phyloP scores from a whole-genome alignment of 1,140 invertebrate genomes.

The Leptopilina clavipes region DNA sequence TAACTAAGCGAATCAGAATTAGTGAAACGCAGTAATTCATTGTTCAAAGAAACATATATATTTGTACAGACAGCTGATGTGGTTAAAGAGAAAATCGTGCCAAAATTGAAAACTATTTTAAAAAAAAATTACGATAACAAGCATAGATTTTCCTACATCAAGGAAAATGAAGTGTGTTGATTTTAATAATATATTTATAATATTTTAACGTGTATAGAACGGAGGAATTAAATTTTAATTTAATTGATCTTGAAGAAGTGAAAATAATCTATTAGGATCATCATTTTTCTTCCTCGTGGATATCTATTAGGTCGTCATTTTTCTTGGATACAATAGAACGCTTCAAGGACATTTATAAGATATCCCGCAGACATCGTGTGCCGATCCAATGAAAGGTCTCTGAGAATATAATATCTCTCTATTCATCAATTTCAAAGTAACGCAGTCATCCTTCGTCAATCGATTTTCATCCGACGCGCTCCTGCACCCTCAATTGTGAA shows the following conservation, averaged over 20 bases:
- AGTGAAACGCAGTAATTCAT: neutral
- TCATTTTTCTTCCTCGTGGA: neutral
- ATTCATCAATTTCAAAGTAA: constrained; percentile 3
- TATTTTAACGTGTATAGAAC: neutral
- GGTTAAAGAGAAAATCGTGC: neutral
- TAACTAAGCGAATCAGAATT: constrained; percentile 31
- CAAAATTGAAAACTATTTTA: neutral
- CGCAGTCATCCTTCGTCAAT: constrained; percentile 19
- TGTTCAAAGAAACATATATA: neutral
- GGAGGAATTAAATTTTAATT: neutral
- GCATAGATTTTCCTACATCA: too few relatives aligned
- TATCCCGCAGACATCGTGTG: neutral
- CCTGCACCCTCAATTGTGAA: neutral
- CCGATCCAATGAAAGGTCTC: neutral
- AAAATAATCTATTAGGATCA: neutral
- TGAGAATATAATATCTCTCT: constrained; percentile 18
- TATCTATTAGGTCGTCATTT: constrained; percentile 10
- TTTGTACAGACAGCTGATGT: neutral
- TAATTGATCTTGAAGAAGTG: neutral
- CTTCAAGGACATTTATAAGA: constrained; percentile 22
- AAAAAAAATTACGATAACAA: too few relatives aligned
- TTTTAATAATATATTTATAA: too few relatives aligned
- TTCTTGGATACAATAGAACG: constrained; percentile 29
- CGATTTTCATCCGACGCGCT: neutral
- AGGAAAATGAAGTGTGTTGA: too few relatives aligned